Evolutionary conservation across 2,797 vertebrate species (phyloP), one percentile per base, ranked within the genome.

Genomic region (Lepus oiostolus): DNA sequence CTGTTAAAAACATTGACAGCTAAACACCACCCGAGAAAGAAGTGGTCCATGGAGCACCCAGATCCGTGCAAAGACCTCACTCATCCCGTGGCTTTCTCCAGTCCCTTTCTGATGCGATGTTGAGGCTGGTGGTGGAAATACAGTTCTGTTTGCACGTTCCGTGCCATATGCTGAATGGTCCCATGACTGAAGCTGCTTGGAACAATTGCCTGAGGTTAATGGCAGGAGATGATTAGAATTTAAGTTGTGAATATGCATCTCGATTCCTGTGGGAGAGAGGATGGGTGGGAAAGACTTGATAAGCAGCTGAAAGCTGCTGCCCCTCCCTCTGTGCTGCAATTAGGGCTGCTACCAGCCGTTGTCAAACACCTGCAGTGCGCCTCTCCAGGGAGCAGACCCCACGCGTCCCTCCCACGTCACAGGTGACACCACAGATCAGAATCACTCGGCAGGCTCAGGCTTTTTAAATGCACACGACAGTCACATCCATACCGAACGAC

Each of bases 401-500:
- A 81, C 38, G 24, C 10, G 70, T 79, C 54, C n/a, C 70, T 70
- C 82, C 88, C 30, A 83, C 14, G n/a, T 70, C 70, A 81, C 13
- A 14, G 62, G 81, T 79, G 74, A 84, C 38, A 35, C 28, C 70
- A 62, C 30, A 74, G 42, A 93, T 85, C 79, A 88, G 19, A 92
- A 83, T 71, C 13, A 80, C 80, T 54, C 52, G 63, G 8, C 7
- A 92, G 54, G 28, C 74, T 90, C 28, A 74, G 62, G 80, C 62
- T 89, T 85, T 77, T 70, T 38, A 94, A 96, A 85, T 54, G 85
- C 26, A 65, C 32, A 52, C 50, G 85, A 95, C 82, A 97, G 87
- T 88, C 77, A 94, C 77, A 94, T 95, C 96, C 83, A 91, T 82
- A 80, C 54, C 28, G 83, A 94, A 88, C 74, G 47, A 96, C 81